Base-by-base conservation (phyloP, 1,140 invertebrate genomes). In the Neuroterus valhalla region DNA sequence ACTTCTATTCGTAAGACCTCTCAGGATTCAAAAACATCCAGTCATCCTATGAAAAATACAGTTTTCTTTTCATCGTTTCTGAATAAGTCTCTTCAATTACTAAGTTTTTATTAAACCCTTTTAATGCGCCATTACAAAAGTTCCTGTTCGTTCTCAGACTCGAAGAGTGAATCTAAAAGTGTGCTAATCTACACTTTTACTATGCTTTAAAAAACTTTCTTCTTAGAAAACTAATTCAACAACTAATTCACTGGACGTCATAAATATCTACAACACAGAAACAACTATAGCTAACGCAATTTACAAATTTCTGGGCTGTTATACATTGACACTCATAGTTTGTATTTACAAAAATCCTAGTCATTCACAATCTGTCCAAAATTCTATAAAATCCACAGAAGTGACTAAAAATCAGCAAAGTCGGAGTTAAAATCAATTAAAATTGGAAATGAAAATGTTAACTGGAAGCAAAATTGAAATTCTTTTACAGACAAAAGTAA, bases 51-150 rank as follows among this genome's bases (percentile, higher is more conserved):
- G 14, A 38, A 62, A 62, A 62, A 62, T 62, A 62, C 55, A 23
- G 23, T 62, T 62, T 26, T 62, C 31, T 38, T 62, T 62, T 38
- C 46, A n/a, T 19, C n/a, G 46, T 48, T 48, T 19, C 19, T 66
- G 45, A 66, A 44, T 74, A 23, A 31, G 45, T 67, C 17, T 70
- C 73, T 70, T 70, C 45, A 68, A 42, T 71, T 42, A 48, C 14
- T 78, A 73, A 78, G 76, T 80, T 83, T 78, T 70, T 81, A 82
- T 77, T 74, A 69, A 77, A 75, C 83, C 52, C 75, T 68, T 38
- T 71, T 75, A 67, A 78, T 71, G 70, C 43, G 67, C 74, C 48
- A 15, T 67, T 77, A 74, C 44, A 74, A 77, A 70, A 52, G 50
- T 68, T 52, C 2, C 15, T 52, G 2, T 44, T 78, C 21, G n/a